Conservation (phyloP, 2,797 vertebrate genomes). For the Hirundo rustica region DNA sequence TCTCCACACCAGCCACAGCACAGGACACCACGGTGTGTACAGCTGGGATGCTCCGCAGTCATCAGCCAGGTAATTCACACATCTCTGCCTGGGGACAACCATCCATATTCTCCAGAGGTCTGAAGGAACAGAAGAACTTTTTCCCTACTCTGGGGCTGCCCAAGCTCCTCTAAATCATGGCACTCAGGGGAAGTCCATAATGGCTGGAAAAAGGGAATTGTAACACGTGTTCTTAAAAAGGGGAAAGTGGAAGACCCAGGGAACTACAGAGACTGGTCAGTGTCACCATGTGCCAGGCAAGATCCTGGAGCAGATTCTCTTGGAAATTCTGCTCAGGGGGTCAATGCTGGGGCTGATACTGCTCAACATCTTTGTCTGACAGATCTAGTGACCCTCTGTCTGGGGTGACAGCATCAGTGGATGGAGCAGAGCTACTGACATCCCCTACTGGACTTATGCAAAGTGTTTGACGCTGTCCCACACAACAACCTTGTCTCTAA, state of each 20-base stretch:
- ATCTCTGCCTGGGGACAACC: not conserved
- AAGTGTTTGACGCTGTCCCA: not conserved
- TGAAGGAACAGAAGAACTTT: not conserved
- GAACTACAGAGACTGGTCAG: not conserved
- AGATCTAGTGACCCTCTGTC: not conserved
- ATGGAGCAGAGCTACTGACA: not conserved
- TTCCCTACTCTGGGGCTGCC: not conserved
- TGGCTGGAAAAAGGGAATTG: not conserved
- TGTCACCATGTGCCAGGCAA: not conserved
- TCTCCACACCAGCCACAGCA: not conserved
- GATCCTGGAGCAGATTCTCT: not conserved
- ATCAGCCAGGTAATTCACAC: not conserved
- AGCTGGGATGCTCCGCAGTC: accelerated
- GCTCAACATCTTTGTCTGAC: too few relatives aligned
- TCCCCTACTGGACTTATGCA: not conserved
- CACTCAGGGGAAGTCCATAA: not conserved
- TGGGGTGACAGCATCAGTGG: accelerated
- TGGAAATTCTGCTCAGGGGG: not conserved
- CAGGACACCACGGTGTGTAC: accelerated
- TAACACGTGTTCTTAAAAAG: not conserved
- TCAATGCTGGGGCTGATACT: too few relatives aligned
- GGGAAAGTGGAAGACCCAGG: not conserved
- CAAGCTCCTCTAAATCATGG: not conserved
- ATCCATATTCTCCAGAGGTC: not conserved
- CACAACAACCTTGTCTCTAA: not conserved